phyloP scores from a whole-genome alignment of 2,113 vertebrate species.

The Equus przewalskii region DNA sequence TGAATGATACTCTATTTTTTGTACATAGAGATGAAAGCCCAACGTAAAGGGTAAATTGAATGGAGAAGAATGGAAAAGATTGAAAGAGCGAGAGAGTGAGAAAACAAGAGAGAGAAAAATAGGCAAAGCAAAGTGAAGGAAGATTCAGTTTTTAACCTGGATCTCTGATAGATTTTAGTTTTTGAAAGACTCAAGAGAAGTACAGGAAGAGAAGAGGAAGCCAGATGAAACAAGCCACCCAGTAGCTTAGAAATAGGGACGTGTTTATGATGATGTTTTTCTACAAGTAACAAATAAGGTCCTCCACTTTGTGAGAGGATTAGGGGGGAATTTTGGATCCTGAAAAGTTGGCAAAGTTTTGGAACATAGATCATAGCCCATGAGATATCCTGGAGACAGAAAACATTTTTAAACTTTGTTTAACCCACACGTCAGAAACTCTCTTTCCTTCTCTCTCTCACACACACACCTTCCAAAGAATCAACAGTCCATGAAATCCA shows the following conservation, averaged over 20 bases:
- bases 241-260: neutral
- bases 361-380: neutral
- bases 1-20: neutral
- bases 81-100: neutral
- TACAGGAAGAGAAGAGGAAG: neutral
- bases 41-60: neutral
- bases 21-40: neutral
- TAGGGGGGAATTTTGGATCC: neutral
- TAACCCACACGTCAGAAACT: neutral
- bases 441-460: neutral
- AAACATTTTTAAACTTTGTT: neutral
- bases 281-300: neutral
- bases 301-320: neutral
- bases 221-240: neutral
- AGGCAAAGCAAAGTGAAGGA: neutral
- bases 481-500: neutral
- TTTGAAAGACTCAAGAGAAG: neutral
- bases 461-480: neutral
- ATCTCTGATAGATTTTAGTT: neutral
- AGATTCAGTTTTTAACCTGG: neutral
- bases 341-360: neutral
- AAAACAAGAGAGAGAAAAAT: neutral
- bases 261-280: neutral
- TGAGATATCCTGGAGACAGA: neutral
- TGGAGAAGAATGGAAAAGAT: neutral